Conservation (phyloP, 2,797 vertebrate genomes). For the Microcaecilia unicolor region DNA sequence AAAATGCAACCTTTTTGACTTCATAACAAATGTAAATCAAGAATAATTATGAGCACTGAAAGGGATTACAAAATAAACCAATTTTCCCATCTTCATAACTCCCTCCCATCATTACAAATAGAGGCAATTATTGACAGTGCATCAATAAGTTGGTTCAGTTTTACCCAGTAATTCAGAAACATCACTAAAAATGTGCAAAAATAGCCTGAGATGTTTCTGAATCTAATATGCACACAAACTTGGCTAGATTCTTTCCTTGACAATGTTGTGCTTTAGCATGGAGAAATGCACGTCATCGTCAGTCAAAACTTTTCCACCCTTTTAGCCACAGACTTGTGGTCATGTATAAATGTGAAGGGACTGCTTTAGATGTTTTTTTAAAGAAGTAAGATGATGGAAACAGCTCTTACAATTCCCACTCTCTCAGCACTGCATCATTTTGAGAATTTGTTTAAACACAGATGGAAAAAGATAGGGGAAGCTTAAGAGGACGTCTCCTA, state of each 20-base stretch:
- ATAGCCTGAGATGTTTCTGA: slow-evolving; percentile 21
- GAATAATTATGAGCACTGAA: slow-evolving; percentile 1
- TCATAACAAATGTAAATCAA: slow-evolving; percentile 1
- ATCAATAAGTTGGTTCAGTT: slow-evolving; percentile 1
- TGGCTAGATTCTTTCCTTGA: too few relatives aligned
- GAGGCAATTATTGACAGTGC: slow-evolving; percentile 23
- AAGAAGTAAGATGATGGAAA: slow-evolving; percentile 4
- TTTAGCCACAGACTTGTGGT: slow-evolving; percentile 7
- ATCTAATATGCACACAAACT: slow-evolving; percentile 20
- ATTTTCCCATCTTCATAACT: slow-evolving; percentile 1
- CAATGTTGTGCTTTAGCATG: slow-evolving; percentile 9
- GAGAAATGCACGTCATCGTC: slow-evolving; percentile 1
- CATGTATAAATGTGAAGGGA: slow-evolving; percentile 14
- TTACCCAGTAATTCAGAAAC: slow-evolving; percentile 26
- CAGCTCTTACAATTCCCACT: too few relatives aligned
- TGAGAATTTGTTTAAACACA: slow-evolving; percentile 21
- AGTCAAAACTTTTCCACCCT: not conserved
- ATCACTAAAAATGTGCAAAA: slow-evolving; percentile 22
- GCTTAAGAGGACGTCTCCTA: slow-evolving; percentile 14
- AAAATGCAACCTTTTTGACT: slow-evolving; percentile 26
- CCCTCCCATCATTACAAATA: slow-evolving; percentile 21
- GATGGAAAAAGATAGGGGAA: slow-evolving; percentile 21
- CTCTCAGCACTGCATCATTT: too few relatives aligned
- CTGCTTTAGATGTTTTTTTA: not conserved
- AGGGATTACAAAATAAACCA: slow-evolving; percentile 14